These are phyloP conservation scores for Camptogramma bilineatum DNA, from an alignment of 2,888 invertebrate species.

Conservation along the genomic window DNA sequence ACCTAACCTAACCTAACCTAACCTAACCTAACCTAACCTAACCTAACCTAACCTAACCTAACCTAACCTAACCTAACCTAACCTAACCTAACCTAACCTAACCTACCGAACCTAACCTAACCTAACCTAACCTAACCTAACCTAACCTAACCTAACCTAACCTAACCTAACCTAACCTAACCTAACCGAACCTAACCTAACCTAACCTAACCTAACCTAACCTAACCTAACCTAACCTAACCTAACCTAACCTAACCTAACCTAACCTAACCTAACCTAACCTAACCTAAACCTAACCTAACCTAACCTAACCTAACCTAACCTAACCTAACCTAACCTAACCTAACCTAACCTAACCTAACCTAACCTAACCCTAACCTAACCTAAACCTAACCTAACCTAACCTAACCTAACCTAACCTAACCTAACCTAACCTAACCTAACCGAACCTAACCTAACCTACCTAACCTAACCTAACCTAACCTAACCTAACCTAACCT, in stretches of 20 bases:
- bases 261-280: slow-evolving; percentile 40
- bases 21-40: slow-evolving; percentile 29
- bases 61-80: slow-evolving; percentile 41
- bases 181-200: slow-evolving; percentile 43
- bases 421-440: slow-evolving; percentile 41
- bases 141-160: slow-evolving; percentile 44
- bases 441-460: slow-evolving; percentile 40
- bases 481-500: slow-evolving; percentile 38
- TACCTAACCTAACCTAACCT: slow-evolving; percentile 41
- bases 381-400: slow-evolving; percentile 41
- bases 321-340: slow-evolving; percentile 38
- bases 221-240: slow-evolving; percentile 37
- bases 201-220: slow-evolving; percentile 42
- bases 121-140: slow-evolving; percentile 43
- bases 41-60: slow-evolving; percentile 46
- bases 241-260: slow-evolving; percentile 36
- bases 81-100: slow-evolving; percentile 40
- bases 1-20: slow-evolving; percentile 36
- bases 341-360: slow-evolving; percentile 31
- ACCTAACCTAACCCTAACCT: slow-evolving; percentile 33
- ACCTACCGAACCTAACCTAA: slow-evolving; percentile 37
- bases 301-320: slow-evolving; percentile 26
- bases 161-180: slow-evolving; percentile 42
- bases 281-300: slow-evolving; percentile 33
- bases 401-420: slow-evolving; percentile 42